These are phyloP conservation scores for Callospermophilus lateralis DNA, from an alignment of 2,113 vertebrate species.

Conservation along the genomic window DNA sequence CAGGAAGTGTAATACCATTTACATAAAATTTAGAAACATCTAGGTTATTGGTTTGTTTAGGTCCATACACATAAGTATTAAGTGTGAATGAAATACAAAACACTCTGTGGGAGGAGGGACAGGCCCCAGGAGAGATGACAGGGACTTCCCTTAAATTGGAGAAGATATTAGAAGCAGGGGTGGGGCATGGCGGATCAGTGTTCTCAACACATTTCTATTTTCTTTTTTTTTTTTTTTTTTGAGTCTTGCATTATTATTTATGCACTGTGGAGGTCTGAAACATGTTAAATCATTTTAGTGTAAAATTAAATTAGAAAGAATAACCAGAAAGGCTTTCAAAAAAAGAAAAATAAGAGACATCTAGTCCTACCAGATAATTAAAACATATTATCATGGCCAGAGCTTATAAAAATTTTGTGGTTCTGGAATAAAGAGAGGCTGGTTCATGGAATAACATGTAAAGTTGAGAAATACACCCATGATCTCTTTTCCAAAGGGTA, in stretches of 20 bases:
- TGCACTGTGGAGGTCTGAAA: not conserved
- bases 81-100: slow-evolving; percentile 14
- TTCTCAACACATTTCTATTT: not conserved
- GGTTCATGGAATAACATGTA: not conserved
- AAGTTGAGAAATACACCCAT: not conserved
- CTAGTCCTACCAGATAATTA: not conserved
- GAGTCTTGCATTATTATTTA: not conserved
- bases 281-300: slow-evolving; percentile 15
- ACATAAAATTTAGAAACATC: slow-evolving; percentile 14
- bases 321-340: not conserved
- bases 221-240: not conserved
- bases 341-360: not conserved
- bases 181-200: not conserved
- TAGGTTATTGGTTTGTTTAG: not conserved
- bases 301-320: slow-evolving; percentile 38
- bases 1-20: not conserved
- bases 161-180: not conserved
- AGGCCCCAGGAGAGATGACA: not conserved
- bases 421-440: not conserved
- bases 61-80: not conserved
- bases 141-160: not conserved
- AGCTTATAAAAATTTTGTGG: not conserved
- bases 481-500: not conserved
- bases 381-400: not conserved
- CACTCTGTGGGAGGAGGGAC: not conserved